phyloP scores from a whole-genome alignment of 2,888 invertebrate genomes.

The Cryptocephalus moraei region DNA sequence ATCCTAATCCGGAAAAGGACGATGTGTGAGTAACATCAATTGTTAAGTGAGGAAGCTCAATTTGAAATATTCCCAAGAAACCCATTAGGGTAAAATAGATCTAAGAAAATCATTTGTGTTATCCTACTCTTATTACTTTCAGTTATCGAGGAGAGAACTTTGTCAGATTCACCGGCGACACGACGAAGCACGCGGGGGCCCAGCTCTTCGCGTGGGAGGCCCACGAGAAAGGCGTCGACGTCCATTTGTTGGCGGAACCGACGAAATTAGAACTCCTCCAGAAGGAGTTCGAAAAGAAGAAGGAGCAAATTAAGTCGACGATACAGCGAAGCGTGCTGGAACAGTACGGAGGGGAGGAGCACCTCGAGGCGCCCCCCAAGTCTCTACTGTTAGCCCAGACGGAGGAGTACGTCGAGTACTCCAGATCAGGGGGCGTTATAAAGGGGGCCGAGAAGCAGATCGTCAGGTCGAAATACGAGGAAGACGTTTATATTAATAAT shows the following conservation, averaged over 20 bases:
- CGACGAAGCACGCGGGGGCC: slow-evolving; percentile 77
- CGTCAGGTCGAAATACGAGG: slow-evolving; percentile 83
- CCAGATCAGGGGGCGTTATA: slow-evolving; percentile 78
- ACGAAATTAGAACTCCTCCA: slow-evolving; percentile 90
- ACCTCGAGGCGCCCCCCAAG: slow-evolving; percentile 77
- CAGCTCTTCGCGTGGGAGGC: slow-evolving; percentile 98
- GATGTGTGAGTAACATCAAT: slow-evolving; percentile 28
- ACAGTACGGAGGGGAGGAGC: slow-evolving; percentile 92
- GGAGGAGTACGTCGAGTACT: slow-evolving; percentile 93
- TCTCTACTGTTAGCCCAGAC: slow-evolving; percentile 88
- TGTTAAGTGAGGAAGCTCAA: too few relatives aligned
- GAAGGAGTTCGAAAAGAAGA: slow-evolving; percentile 81
- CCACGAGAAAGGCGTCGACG: slow-evolving; percentile 84
- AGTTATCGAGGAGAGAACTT: slow-evolving; percentile 92
- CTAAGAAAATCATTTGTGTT: not conserved
- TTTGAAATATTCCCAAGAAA: too few relatives aligned
- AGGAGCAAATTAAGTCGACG: slow-evolving; percentile 79
- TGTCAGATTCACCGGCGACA: slow-evolving; percentile 89
- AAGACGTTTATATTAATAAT: slow-evolving; percentile 86
- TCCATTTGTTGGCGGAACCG: slow-evolving; percentile 93
- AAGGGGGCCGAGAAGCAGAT: slow-evolving; percentile 82
- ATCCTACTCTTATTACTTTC: slow-evolving; percentile 5
- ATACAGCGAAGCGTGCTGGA: slow-evolving; percentile 78
- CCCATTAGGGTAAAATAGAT: too few relatives aligned
- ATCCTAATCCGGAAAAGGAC: slow-evolving; percentile 33